These are phyloP conservation scores for Agrilus mali DNA, from an alignment of 2,888 invertebrate genomes.

Conservation along the genomic window DNA sequence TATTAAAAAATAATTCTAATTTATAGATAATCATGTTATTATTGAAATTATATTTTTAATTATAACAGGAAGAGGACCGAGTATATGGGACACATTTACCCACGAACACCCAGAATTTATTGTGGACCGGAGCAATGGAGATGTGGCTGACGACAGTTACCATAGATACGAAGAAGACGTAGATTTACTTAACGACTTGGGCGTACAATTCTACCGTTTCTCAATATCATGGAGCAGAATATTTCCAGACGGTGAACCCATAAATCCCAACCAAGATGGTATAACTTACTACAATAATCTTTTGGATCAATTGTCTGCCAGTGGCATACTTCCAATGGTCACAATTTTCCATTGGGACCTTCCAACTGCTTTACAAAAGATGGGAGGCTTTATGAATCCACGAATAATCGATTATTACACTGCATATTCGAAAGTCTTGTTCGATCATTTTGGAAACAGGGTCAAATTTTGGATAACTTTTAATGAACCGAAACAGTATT, in stretches of 20 bases:
- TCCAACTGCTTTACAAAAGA: constrained; percentile 35
- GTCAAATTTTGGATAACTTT: constrained; percentile 39
- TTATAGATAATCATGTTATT: too few relatives aligned
- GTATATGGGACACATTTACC: constrained; percentile 46
- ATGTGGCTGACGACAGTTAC: constrained; percentile 58
- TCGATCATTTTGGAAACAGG: constrained; percentile 19
- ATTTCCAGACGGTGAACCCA: constrained; percentile 54
- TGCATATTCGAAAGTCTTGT: constrained; percentile 40
- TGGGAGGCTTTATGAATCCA: constrained; percentile 38
- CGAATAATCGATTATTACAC: constrained; percentile 40
- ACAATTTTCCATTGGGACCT: constrained; percentile 41
- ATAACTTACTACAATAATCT: constrained; percentile 66
- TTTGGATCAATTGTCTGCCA: constrained; percentile 51
- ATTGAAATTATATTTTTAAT: too few relatives aligned
- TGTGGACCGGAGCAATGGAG: constrained; percentile 43
- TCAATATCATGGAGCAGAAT: constrained; percentile 67
- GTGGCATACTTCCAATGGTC: constrained; percentile 38
- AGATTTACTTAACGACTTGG: constrained; percentile 47
- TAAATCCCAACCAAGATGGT: constrained; percentile 54
- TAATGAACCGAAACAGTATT: constrained; percentile 35
- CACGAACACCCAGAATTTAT: constrained; percentile 40
- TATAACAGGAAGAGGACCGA: constrained; percentile 46
- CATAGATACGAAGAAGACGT: constrained; percentile 52
- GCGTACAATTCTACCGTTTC: constrained; percentile 56
- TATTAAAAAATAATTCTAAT: too few relatives aligned